Evolutionary conservation across 1,140 invertebrate genomes (phyloP).

Genomic region (Meloidogyne floridensis): DNA sequence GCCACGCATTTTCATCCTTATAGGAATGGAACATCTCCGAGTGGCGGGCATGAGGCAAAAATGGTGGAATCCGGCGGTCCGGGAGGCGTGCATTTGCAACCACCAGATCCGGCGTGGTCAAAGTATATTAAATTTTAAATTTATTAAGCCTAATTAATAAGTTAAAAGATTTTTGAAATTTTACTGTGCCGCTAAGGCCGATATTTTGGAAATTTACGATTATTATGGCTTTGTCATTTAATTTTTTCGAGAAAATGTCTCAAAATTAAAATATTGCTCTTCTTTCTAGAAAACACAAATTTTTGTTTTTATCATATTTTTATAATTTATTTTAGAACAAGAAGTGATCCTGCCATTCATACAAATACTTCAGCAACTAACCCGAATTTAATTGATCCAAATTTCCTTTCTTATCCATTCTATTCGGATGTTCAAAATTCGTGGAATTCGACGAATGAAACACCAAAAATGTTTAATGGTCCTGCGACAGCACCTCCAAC

Average conservation of each 20-base stretch:
- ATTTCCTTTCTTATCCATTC: not conserved
- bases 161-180: too few species aligned
- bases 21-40: constrained; percentile 19
- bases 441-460: not conserved
- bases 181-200: not conserved
- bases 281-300: too few species aligned
- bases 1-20: constrained; percentile 51
- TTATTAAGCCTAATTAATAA: not conserved
- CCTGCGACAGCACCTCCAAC: constrained; percentile 15
- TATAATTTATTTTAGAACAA: constrained; percentile 38
- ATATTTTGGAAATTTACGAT: too few species aligned
- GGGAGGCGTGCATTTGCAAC: constrained; percentile 35
- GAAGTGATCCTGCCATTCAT: constrained; percentile 55
- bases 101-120: constrained; percentile 47
- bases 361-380: constrained; percentile 41
- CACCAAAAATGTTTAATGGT: not conserved
- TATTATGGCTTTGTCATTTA: too few species aligned
- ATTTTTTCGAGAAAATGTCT: too few species aligned
- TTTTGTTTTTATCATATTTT: too few species aligned
- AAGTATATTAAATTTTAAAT: constrained; percentile 34
- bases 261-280: too few species aligned
- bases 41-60: constrained; percentile 15
- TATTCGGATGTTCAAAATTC: constrained; percentile 11
- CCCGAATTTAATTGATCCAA: constrained; percentile 18
- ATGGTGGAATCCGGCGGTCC: constrained; percentile 2